Percentiles rank a stretch among this genome's conserved stretches.
Conservation (phyloP, 92 coral and sea anemone species). For the Blastomussa wellsi region DNA sequence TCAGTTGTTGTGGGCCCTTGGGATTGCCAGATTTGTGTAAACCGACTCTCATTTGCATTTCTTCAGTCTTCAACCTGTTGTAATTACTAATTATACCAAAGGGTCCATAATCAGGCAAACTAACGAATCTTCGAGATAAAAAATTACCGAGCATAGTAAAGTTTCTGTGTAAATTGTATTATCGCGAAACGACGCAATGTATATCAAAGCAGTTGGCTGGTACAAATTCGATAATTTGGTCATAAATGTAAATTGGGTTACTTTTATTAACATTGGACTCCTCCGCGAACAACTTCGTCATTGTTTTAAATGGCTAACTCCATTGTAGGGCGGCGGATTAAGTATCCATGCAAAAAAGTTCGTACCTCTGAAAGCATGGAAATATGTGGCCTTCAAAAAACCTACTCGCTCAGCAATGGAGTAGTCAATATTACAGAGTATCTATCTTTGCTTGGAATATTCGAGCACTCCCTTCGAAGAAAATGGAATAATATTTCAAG, state of each 20-base stretch:
- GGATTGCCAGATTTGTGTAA: background rate
- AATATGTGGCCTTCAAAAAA: background rate
- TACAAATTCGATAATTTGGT: background rate
- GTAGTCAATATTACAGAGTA: background rate
- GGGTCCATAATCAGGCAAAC: background rate
- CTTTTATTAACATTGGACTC: background rate
- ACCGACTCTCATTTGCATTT: background rate
- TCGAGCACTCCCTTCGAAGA: conserved; percentile 8
- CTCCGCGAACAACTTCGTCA: background rate
- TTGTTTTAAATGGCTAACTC: background rate
- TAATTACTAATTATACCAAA: background rate
- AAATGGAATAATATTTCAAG: background rate
- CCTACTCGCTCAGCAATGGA: conserved; percentile 1
- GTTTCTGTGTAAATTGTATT: background rate
- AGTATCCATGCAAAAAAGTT: background rate
- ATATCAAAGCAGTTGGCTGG: background rate
- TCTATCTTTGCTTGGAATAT: background rate
- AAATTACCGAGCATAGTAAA: background rate
- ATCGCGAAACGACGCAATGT: background rate
- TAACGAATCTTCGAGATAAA: background rate
- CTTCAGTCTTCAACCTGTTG: background rate
- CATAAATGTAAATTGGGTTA: background rate
- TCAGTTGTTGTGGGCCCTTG: background rate
- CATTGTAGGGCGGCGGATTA: background rate
- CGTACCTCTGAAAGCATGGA: background rate